Evolutionary conservation across 2,888 invertebrate genomes (phyloP), one percentile per base, ranked within the genome.

Genomic region (Tenthredo scrophulariae): DNA sequence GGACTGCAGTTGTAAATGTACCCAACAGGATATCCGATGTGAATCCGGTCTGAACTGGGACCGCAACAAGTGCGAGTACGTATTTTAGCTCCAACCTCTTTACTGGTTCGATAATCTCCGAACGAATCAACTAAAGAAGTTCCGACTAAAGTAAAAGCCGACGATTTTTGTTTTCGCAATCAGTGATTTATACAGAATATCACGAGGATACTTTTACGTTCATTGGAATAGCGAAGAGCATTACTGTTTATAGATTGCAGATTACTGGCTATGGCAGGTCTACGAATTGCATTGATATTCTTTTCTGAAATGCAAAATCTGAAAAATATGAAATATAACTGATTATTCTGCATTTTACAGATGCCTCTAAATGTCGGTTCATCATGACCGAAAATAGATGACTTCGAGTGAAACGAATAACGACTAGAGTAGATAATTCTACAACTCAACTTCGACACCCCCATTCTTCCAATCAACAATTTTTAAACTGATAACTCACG

Each of bases 1-100:
- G 2, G 70, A 70, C 15, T 70, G 70, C 33, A 37, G 18, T 37
- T 70, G 70, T 15, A 70, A 70, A 37, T 70, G 70, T n/a, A 70
- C 33, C 37, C 18, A 37, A 70, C 33, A 29, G 70, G 37, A 70
- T 1, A 15, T 70, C 7, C 37, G 1, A 33, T 70, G 70, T 70
- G n/a, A 13, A 37, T 37, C 22, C 9, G 70, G 37, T 29, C 33
- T 37, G 33, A n/a, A 37, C 18, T 70, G 70, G 70, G n/a, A 70
- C 37, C 18, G 37, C 18, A n/a, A 70, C 10, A 18, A 70, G 70
- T 70, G 70, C 70, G 9, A 70, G 70, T 70, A 37, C 33, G 70
- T 70, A 70, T 40, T 37, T 62, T 3, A 10, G 13, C 5, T 18
- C 0, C 6, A 22, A 22, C 15, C 22, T 62, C 26, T 26, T 62